These are phyloP conservation scores for Chromis chromis DNA, from an alignment of 2,797 vertebrate species.

Conservation along the genomic window DNA sequence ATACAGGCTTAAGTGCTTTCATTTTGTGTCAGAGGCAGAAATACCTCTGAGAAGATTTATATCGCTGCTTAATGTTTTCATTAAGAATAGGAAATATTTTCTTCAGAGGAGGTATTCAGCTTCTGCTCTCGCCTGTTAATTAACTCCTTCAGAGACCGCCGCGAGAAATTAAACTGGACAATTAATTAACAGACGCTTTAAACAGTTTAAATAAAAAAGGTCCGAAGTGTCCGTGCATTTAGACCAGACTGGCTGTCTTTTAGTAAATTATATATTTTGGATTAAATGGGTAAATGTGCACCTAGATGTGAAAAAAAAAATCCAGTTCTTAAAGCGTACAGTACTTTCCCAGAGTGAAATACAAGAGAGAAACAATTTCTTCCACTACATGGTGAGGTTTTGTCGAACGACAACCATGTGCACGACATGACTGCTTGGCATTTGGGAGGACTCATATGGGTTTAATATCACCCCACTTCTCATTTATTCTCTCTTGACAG, in stretches of 20 bases:
- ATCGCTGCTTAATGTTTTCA: slow-evolving; percentile 55
- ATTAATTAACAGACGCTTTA: slow-evolving; percentile 54
- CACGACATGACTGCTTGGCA: slow-evolving; percentile 75
- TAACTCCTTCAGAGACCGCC: slow-evolving; percentile 53
- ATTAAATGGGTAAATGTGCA: slow-evolving; percentile 4
- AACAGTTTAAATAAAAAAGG: slow-evolving; percentile 45
- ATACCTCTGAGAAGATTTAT: slow-evolving; percentile 62
- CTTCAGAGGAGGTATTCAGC: slow-evolving; percentile 6
- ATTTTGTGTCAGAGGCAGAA: slow-evolving; percentile 57
- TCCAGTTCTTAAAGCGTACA: background rate
- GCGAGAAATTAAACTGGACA: slow-evolving; percentile 51
- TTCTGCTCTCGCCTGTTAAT: slow-evolving; percentile 52
- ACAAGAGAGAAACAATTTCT: slow-evolving; percentile 37
- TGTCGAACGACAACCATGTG: slow-evolving; percentile 71
- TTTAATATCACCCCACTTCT: slow-evolving; percentile 83
- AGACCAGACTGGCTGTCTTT: slow-evolving; percentile 3
- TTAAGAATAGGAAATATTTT: slow-evolving; percentile 42
- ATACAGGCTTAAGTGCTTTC: slow-evolving; percentile 68
- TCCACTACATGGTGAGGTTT: slow-evolving; percentile 58
- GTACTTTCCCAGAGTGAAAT: slow-evolving; percentile 54
- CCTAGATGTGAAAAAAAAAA: background rate
- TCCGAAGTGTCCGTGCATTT: background rate
- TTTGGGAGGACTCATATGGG: slow-evolving; percentile 82
- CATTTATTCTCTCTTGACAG: slow-evolving; percentile 82
- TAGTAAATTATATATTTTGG: slow-evolving; percentile 8